phyloP scores from a whole-genome alignment of 64 coral and sea anemone genomes.

The Montipora sp. region DNA sequence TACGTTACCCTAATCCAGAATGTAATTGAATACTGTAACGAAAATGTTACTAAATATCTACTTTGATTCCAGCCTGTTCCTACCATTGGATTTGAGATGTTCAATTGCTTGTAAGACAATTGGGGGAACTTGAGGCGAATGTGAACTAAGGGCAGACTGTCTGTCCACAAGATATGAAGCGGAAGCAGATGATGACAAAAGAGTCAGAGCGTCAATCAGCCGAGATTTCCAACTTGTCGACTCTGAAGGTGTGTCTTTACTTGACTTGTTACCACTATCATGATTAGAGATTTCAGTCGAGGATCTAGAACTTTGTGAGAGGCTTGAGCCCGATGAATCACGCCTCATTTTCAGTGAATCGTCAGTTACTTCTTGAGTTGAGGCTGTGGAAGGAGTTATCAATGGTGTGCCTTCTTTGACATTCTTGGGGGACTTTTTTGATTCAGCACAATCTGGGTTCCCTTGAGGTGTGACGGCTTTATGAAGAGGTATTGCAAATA shows the following conservation, averaged over 20 bases:
- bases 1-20: too few species aligned
- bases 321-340: conserved; percentile 80
- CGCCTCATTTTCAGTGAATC: conserved; percentile 68
- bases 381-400: conserved; percentile 4
- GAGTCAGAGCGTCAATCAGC: conserved; percentile 89
- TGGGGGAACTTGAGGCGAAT: conserved; percentile 75
- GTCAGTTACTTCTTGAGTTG: conserved; percentile 31
- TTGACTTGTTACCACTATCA: conserved; percentile 31
- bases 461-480: conserved; percentile 76
- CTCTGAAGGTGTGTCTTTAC: conserved; percentile 61
- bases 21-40: neutral
- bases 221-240: conserved; percentile 91
- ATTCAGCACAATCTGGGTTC: conserved; percentile 10
- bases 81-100: conserved; percentile 82
- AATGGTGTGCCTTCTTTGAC: conserved; percentile 22
- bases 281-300: conserved; percentile 60
- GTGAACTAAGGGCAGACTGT: conserved; percentile 51
- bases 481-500: conserved; percentile 89
- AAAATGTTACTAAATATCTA: neutral
- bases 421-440: conserved; percentile 40
- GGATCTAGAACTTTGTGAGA: conserved; percentile 71
- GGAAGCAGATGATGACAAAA: conserved; percentile 85
- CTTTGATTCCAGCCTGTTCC: conserved; percentile 3
- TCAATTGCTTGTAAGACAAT: conserved; percentile 90
- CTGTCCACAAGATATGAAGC: conserved; percentile 89